phyloP scores from a whole-genome alignment of 2,888 invertebrate species.

The Cephus pulcher region DNA sequence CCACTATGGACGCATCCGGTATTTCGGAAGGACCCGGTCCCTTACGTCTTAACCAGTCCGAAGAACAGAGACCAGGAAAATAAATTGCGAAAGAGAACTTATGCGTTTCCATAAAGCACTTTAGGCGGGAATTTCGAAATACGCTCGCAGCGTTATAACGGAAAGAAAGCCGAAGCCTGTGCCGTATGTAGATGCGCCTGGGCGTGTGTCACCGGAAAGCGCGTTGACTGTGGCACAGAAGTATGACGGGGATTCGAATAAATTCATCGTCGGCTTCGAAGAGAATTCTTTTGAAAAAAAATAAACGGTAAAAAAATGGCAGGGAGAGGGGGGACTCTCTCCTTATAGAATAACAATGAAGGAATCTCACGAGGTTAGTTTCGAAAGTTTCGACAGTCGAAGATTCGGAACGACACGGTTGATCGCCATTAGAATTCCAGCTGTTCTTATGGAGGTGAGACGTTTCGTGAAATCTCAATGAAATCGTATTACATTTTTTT shows the following conservation, averaged over 20 bases:
- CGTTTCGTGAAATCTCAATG: neutral
- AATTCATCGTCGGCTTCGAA: neutral
- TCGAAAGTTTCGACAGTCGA: slow-evolving; percentile 3
- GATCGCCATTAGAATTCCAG: neutral
- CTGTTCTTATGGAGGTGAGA: neutral
- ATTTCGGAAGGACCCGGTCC: slow-evolving; percentile 2
- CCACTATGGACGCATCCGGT: neutral
- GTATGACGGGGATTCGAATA: neutral
- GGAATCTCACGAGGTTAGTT: slow-evolving; percentile 10
- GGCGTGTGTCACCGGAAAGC: neutral
- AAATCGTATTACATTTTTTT: neutral
- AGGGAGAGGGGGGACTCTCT: neutral
- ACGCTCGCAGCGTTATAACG: slow-evolving; percentile 29
- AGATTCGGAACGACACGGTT: neutral
- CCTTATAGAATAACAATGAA: slow-evolving; percentile 28
- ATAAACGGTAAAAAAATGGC: neutral
- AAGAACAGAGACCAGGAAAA: neutral
- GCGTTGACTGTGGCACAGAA: neutral
- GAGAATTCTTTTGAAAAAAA: neutral
- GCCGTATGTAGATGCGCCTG: neutral
- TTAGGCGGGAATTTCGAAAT: neutral
- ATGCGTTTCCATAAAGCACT: neutral
- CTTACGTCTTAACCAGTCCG: neutral
- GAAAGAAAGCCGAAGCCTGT: neutral
- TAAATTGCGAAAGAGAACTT: neutral